phyloP scores from a whole-genome alignment of 2,113 vertebrate species.

The Macrotis lagotis region DNA sequence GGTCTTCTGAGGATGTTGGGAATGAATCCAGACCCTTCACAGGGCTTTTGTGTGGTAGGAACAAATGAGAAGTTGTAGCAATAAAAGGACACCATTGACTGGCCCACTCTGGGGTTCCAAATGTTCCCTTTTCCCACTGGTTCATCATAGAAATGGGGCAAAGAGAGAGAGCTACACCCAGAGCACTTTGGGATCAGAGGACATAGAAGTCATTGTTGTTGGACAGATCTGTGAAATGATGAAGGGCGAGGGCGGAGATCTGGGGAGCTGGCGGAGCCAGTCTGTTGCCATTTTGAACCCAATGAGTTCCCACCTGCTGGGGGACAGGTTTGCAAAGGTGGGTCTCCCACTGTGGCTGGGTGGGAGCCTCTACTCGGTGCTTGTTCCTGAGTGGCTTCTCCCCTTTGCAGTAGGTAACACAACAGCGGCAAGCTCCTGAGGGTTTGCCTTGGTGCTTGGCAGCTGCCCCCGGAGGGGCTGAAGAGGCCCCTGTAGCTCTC shows the following conservation, averaged over 20 bases:
- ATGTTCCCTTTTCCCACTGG: slow-evolving; percentile 52
- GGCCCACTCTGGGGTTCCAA: slow-evolving; percentile 65
- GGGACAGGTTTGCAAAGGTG: slow-evolving; percentile 77
- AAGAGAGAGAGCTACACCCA: slow-evolving; percentile 9
- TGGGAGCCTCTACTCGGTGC: slow-evolving; percentile 71
- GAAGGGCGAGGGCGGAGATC: slow-evolving; percentile 78
- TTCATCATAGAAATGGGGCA: slow-evolving; percentile 39
- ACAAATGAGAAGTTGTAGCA: slow-evolving; percentile 76
- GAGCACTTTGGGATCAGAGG: slow-evolving; percentile 70
- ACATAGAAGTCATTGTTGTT: slow-evolving; percentile 88
- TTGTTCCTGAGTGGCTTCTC: slow-evolving; percentile 79
- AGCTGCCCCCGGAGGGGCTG: fast-evolving
- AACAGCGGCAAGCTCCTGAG: slow-evolving; percentile 83
- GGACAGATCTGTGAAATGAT: slow-evolving; percentile 84
- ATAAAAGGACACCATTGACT: slow-evolving; percentile 52
- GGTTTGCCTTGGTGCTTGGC: slow-evolving; percentile 76
- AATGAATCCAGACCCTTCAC: slow-evolving; percentile 65
- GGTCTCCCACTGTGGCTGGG: slow-evolving; percentile 82
- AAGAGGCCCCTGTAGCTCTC: neutral
- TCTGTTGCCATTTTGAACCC: slow-evolving; percentile 71
- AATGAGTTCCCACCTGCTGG: slow-evolving; percentile 66
- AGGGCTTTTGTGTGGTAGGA: slow-evolving; percentile 75
- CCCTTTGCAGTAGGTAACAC: slow-evolving; percentile 82
- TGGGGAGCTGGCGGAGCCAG: slow-evolving; percentile 59
- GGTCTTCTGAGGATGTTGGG: slow-evolving; percentile 75